These are phyloP conservation scores for Globicephala melas DNA, from an alignment of 2,113 vertebrate species.

Conservation along the genomic window DNA sequence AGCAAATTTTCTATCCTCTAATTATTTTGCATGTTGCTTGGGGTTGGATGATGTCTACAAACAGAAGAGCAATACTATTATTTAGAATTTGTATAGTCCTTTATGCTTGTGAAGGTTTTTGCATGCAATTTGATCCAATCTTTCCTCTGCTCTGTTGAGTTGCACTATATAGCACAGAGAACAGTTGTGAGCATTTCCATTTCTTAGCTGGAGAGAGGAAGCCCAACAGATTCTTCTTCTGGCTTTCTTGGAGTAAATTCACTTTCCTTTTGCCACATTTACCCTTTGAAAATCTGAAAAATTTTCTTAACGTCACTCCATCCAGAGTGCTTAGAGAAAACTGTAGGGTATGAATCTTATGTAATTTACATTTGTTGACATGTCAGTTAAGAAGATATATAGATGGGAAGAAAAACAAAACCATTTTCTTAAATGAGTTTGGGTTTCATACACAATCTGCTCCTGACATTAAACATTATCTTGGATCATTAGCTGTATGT, in stretches of 20 bases:
- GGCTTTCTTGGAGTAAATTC: neutral
- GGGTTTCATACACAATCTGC: neutral
- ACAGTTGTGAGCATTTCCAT: neutral
- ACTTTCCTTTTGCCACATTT: neutral
- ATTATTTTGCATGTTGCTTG: neutral
- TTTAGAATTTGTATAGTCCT: neutral
- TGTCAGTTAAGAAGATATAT: neutral
- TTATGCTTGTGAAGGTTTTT: neutral
- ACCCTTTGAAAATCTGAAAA: slow-evolving; percentile 13
- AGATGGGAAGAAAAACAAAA: neutral
- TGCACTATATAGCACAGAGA: neutral
- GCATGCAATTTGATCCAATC: too few relatives aligned
- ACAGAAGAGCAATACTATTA: neutral
- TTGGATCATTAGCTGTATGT: neutral
- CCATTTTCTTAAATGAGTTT: slow-evolving; percentile 31
- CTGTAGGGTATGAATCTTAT: neutral
- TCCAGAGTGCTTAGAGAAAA: neutral
- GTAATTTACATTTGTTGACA: neutral
- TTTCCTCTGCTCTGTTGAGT: neutral
- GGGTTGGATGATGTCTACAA: neutral
- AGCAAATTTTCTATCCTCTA: neutral
- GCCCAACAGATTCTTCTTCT: neutral
- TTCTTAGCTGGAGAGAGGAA: neutral
- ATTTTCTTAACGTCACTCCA: neutral
- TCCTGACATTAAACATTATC: neutral